Percentiles rank a stretch among this genome's conserved stretches.
These are phyloP conservation scores for Cyclopterus lumpus DNA, from an alignment of 2,797 vertebrate genomes.

Conservation along the genomic window DNA sequence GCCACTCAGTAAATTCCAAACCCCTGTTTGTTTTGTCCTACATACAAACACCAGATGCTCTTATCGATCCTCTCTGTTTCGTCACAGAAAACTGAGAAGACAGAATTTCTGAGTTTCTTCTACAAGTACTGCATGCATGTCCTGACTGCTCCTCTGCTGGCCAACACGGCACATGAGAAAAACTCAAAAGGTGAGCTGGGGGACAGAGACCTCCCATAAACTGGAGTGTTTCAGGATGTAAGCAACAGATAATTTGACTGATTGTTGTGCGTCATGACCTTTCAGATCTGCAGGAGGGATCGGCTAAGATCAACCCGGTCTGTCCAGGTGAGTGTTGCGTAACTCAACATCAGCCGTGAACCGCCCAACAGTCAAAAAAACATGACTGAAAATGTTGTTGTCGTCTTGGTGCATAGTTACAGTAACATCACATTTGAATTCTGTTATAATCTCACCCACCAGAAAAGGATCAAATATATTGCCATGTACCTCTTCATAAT, in stretches of 20 bases:
- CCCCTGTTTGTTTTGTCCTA: not conserved
- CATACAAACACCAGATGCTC: not conserved
- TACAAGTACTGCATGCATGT: slow-evolving; percentile 99
- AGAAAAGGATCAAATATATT: not conserved
- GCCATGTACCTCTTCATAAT: not conserved
- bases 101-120: slow-evolving; percentile 98
- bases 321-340: slow-evolving; percentile 89
- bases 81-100: slow-evolving; percentile 97
- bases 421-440: not conserved
- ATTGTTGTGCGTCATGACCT: slow-evolving; percentile 9
- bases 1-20: not conserved
- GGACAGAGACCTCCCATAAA: not conserved
- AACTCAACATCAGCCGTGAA: not conserved
- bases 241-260: not conserved
- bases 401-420: not conserved
- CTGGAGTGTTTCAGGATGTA: not conserved
- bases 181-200: slow-evolving; percentile 88
- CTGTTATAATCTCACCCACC: not conserved
- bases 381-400: not conserved
- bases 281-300: slow-evolving; percentile 89
- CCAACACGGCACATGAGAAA: slow-evolving; percentile 95
- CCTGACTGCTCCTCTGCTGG: slow-evolving; percentile 95
- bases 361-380: not conserved
- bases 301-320: slow-evolving; percentile 90
- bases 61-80: slow-evolving; percentile 16